Conservation (phyloP, 2,113 vertebrate genomes). For the Megaceryle maxima region DNA sequence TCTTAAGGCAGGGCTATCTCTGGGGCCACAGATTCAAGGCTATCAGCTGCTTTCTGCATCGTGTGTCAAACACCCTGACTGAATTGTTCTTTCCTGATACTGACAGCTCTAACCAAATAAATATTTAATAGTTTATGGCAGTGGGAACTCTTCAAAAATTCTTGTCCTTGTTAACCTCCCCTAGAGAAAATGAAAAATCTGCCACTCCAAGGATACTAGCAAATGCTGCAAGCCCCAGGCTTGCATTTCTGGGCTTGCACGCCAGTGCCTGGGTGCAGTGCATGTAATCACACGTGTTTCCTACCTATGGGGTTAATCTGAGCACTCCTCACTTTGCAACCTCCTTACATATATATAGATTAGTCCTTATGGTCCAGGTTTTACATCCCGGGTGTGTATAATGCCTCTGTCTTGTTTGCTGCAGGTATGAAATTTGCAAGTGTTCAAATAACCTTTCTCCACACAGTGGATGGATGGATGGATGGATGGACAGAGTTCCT, state of each 20-base stretch:
- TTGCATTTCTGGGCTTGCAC: not conserved
- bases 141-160: not conserved
- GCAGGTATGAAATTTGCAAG: not conserved
- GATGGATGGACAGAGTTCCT: not conserved
- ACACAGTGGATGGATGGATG: not conserved
- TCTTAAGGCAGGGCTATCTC: not conserved
- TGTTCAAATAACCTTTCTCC: not conserved
- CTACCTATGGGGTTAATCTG: not conserved
- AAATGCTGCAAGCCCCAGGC: not conserved
- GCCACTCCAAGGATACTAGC: not conserved
- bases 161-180: not conserved
- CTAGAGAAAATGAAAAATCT: not conserved
- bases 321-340: fast-evolving
- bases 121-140: not conserved
- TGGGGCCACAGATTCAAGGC: not conserved
- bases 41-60: not conserved
- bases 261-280: too few relatives aligned
- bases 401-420: not conserved
- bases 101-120: not conserved
- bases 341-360: not conserved
- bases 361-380: not conserved
- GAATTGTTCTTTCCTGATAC: not conserved
- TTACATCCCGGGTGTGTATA: not conserved
- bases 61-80: not conserved
- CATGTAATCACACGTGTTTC: not conserved